phyloP scores from a whole-genome alignment of 2,113 vertebrate genomes.

The Plestiodon gilberti region DNA sequence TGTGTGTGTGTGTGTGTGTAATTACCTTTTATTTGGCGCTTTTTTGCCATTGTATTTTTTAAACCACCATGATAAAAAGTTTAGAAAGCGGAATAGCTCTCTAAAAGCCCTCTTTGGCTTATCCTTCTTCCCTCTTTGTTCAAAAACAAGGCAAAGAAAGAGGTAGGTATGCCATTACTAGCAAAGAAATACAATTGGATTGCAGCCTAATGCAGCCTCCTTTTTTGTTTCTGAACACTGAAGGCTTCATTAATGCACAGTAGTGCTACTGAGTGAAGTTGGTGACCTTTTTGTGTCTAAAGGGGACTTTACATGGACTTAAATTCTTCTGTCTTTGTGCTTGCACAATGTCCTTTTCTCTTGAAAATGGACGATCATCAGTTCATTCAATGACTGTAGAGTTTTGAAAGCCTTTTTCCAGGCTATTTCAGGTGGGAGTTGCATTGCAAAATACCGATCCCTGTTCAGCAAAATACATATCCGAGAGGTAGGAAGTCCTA shows the following conservation, averaged over 20 bases:
- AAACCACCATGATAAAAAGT: constrained; percentile 36
- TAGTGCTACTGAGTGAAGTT: constrained; percentile 54
- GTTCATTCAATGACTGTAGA: constrained; percentile 67
- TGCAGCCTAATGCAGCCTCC: constrained; percentile 63
- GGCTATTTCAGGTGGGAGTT: constrained; percentile 48
- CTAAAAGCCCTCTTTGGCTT: constrained; percentile 50
- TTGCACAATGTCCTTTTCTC: constrained; percentile 69
- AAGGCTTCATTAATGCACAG: constrained; percentile 68
- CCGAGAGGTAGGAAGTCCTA: neutral
- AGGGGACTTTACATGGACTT: constrained; percentile 72
- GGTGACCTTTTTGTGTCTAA: constrained; percentile 70
- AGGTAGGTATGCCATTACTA: constrained; percentile 63
- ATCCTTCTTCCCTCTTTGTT: constrained; percentile 16
- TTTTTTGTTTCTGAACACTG: constrained; percentile 72
- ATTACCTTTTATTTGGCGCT: neutral
- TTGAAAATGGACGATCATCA: constrained; percentile 60
- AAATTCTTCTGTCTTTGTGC: constrained; percentile 69
- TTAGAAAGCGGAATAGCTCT: constrained; percentile 38
- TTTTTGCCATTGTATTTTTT: neutral
- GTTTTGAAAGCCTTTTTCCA: constrained; percentile 42
- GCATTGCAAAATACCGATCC: constrained; percentile 6
- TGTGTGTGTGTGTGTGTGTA: neutral
- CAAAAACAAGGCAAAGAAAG: constrained; percentile 59
- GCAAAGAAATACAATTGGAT: constrained; percentile 63
- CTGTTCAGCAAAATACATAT: neutral